Percentiles rank a stretch among this genome's conserved stretches.
phyloP scores from a whole-genome alignment of 2,113 vertebrate species.

The Protobothrops mucrosquamatus region DNA sequence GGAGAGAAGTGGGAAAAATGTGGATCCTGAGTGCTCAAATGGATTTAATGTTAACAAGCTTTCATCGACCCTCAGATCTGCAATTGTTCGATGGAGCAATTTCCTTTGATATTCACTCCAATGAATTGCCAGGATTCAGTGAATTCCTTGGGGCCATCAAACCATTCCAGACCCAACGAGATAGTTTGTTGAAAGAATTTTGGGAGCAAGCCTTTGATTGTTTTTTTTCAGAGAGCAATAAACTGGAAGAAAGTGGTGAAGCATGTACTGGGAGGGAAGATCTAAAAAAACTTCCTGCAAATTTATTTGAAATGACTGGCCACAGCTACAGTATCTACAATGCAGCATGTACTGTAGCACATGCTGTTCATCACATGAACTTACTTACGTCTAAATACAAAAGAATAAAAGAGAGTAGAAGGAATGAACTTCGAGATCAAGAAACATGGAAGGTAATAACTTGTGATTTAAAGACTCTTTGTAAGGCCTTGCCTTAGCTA shows the following conservation, averaged over 20 bases:
- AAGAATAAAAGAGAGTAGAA: neutral
- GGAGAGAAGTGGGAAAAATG: neutral
- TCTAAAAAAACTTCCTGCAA: too few species aligned
- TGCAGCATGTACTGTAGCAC: neutral
- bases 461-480: too few species aligned
- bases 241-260: too few species aligned
- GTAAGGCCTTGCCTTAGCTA: too few species aligned
- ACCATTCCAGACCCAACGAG: too few species aligned
- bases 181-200: neutral
- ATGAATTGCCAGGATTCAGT: too few species aligned
- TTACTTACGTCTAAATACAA: neutral
- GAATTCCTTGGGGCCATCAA: too few species aligned
- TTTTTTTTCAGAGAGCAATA: neutral
- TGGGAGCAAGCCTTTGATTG: neutral
- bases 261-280: too few species aligned
- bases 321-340: neutral
- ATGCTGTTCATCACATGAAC: neutral
- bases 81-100: neutral
- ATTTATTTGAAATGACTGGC: neutral
- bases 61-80: neutral
- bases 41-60: neutral
- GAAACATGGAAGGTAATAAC: neutral
- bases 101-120: neutral
- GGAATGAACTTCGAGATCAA: neutral
- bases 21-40: neutral